Percentiles rank a stretch among this genome's conserved stretches.
phyloP scores from a whole-genome alignment of 2,888 invertebrate species.

The Orchesellides sinensis region DNA sequence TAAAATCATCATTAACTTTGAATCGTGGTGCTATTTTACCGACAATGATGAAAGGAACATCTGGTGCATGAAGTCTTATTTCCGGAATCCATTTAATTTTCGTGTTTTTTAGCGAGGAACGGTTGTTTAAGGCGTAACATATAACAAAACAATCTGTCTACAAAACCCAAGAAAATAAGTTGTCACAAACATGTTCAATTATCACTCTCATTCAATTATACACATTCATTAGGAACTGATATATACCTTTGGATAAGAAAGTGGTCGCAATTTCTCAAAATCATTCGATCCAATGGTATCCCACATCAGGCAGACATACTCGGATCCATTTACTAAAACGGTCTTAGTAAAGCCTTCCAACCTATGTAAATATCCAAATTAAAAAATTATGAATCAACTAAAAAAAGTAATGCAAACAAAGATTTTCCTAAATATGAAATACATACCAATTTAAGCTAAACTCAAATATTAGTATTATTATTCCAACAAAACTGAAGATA shows the following conservation, averaged over 20 bases:
- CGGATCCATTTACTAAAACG: slow-evolving; percentile 85
- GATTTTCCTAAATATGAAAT: background rate
- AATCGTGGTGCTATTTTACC: slow-evolving; percentile 80
- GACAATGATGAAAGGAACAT: slow-evolving; percentile 88
- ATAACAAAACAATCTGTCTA: slow-evolving; percentile 92
- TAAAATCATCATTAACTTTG: background rate
- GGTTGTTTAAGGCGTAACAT: slow-evolving; percentile 89
- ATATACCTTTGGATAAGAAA: slow-evolving; percentile 62
- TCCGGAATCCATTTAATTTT: slow-evolving; percentile 92
- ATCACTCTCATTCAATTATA: background rate
- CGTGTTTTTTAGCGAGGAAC: slow-evolving; percentile 89
- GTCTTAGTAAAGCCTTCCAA: slow-evolving; percentile 90
- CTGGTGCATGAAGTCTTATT: slow-evolving; percentile 86
- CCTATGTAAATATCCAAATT: slow-evolving; percentile 79
- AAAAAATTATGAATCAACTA: background rate
- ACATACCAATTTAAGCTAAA: too few relatives aligned
- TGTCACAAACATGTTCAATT: background rate
- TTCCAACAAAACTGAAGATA: too few relatives aligned
- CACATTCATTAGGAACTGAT: too few relatives aligned
- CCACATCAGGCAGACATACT: slow-evolving; percentile 90
- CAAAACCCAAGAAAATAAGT: slow-evolving; percentile 75
- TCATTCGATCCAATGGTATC: slow-evolving; percentile 82
- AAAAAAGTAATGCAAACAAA: background rate
- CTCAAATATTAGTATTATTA: background rate
- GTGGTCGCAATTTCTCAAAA: slow-evolving; percentile 60